Evolutionary conservation across 1,140 invertebrate genomes (phyloP), one percentile per base, ranked within the genome.

Genomic region (Drosophila nasuta): DNA sequence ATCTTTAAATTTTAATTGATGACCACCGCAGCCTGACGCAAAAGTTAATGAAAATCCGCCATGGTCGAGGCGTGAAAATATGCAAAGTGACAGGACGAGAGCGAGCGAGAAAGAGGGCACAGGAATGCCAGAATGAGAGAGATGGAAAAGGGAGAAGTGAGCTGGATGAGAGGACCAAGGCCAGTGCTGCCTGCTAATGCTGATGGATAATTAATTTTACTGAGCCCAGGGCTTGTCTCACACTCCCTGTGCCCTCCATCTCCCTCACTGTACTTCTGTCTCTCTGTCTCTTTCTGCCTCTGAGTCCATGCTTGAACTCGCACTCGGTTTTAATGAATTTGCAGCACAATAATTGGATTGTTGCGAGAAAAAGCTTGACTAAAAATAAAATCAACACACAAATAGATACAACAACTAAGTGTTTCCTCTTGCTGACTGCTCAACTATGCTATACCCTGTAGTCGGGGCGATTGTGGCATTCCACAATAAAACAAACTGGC

Each of bases 161-260:
- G 30, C 54, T 52, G 5, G 38, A 17, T 57, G 43, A 30, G 11
- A n/a, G 38, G 33, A 45, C n/a, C 41, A 66, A 78, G 56, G 59
- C 62, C 48, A 69, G 63, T 68, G 64, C 79, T 67, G 60, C 17
- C 35, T 68, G 65, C 82, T 87, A 82, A 82, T 87, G 75, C 82
- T 69, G 73, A 87, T 71, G 79, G 83, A 88, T 88, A 87, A 87
- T 87, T 87, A 87, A 87, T 87, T 88, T 82, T 77, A 62, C 72
- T 70, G 68, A 72, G 79, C 62, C 38, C 43, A 52, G 25, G 74
- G 80, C 75, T 51, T 63, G 72, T 71, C 57, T 52, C 5, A 4
- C 20, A 46, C 30, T 35, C 3, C 48, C 8, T 38, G 11, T 38
- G 35, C 35, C 35, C 1, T 5, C 20, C 15, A 13, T 46, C 3